A percentile compares a stretch with the other conserved stretches of the same genome.
Evolutionary conservation across 2,888 invertebrate species (phyloP).

Genomic region (Thysanoteuthis rhombus): DNA sequence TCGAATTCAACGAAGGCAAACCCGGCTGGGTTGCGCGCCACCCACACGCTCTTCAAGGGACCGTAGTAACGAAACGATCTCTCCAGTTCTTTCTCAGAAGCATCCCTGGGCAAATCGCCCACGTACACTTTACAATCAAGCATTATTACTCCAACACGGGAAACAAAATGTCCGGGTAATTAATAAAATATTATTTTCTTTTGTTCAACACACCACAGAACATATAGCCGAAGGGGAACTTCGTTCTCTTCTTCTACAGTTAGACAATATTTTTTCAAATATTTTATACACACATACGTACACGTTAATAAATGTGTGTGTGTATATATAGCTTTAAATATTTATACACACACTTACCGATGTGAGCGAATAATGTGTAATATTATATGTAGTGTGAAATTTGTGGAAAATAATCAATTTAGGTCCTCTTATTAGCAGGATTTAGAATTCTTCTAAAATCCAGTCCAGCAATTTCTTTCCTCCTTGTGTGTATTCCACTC

Average conservation of each 20-base stretch:
- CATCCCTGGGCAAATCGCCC: constrained; percentile 88
- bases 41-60: constrained; percentile 90
- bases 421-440: background rate
- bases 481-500: no score
- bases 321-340: no score
- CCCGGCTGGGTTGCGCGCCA: constrained; percentile 89
- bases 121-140: constrained; percentile 82
- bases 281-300: background rate
- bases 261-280: background rate
- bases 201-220: no score
- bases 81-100: constrained; percentile 87
- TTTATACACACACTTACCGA: background rate
- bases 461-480: background rate
- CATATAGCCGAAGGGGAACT: no score
- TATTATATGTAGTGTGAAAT: no score
- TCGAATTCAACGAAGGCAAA: constrained; percentile 70
- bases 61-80: constrained; percentile 89
- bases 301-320: background rate
- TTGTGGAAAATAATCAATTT: background rate
- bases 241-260: background rate
- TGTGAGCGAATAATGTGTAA: background rate
- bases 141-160: constrained; percentile 42
- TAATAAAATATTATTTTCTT: no score
- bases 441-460: background rate
- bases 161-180: background rate